Evolutionary conservation across 2,888 invertebrate genomes (phyloP), one percentile per base, ranked within the genome.

Genomic region (Holacanthella duospinosa): DNA sequence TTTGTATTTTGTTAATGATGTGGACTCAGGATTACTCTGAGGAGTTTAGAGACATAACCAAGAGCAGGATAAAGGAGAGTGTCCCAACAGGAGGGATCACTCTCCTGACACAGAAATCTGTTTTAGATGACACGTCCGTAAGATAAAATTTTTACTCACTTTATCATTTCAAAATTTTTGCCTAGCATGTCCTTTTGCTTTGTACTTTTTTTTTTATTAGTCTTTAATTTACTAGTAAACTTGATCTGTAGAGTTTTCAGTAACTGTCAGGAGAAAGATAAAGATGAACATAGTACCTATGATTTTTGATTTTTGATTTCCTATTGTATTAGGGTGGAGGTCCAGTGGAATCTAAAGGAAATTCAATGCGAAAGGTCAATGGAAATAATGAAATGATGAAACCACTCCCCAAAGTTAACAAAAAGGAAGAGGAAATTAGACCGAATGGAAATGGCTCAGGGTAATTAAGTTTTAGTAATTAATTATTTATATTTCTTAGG

Each of bases 21-120:
- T 25, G 6, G 25, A 62, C 73, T 43, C 84, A 93, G 93, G 93
- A 93, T 82, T 93, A 93, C 82, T 91, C 90, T 74, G 93, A 94
- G 83, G 93, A 93, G 82, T 93, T 94, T 82, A 86, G 93, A 77
- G 93, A 93, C 82, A 94, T 94, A 82, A 89, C 91, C 78, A 93
- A 92, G 82, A 90, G 90, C 82, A 89, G 88, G 61, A 69, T 68
- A 75, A 92, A 91, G 85, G 92, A 91, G 81, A 87, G 90, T 75
- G 84, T 91, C 74, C 90, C 92, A 74, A 89, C 91, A 75, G 92
- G 92, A 74, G 87, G 87, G 79, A 93, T 94, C 80, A 93, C 91
- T 75, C 85, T 94, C 78, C 91, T 94, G 81, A 92, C 93, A 83
- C 93, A 93, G 80, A 86, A 93, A 75, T 89, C 91, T 71, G 93